These are phyloP conservation scores for Corythornis cristatus DNA, from an alignment of 2,113 vertebrate species.

Conservation along the genomic window DNA sequence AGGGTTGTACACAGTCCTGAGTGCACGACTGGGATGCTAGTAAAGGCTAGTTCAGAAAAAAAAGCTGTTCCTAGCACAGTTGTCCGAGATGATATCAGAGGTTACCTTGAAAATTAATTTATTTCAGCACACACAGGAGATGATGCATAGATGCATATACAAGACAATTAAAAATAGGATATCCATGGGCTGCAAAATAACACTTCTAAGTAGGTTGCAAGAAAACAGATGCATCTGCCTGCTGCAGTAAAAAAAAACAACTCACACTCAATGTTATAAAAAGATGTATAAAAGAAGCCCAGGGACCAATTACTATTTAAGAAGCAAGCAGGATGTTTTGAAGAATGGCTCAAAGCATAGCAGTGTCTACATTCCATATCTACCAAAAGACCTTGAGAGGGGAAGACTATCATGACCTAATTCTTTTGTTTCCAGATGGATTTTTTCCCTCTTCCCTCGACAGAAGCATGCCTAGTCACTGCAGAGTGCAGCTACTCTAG, in stretches of 20 bases:
- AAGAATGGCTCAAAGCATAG: background rate
- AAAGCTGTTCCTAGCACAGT: background rate
- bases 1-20: background rate
- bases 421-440: background rate
- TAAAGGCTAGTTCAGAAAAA: background rate
- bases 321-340: constrained; percentile 20
- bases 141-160: background rate
- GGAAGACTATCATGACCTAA: background rate
- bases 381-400: background rate
- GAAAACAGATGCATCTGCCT: background rate
- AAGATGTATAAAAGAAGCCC: background rate
- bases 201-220: background rate
- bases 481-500: background rate
- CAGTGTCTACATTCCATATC: background rate
- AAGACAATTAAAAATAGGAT: background rate
- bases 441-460: background rate
- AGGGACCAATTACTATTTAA: background rate
- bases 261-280: background rate
- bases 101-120: background rate
- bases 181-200: background rate
- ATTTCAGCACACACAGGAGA: background rate
- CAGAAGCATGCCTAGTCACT: background rate
- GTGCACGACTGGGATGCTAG: background rate
- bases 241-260: background rate
- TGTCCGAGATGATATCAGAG: background rate